Evolutionary conservation across 2,113 vertebrate genomes (phyloP), one percentile per base, ranked within the genome.

Genomic region (Chloroceryle aenea): DNA sequence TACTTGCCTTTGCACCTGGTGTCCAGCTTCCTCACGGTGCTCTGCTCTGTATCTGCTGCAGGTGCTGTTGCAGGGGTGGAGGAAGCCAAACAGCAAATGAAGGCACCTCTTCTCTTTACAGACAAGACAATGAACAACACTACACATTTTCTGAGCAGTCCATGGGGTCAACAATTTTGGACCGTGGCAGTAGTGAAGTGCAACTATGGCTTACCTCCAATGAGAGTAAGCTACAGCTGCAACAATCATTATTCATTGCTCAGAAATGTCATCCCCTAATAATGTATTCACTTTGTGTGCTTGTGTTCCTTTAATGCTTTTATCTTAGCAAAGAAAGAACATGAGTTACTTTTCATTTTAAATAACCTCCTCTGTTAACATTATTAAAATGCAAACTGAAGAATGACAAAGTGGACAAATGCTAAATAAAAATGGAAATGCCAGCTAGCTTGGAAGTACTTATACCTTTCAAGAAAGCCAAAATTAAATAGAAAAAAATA

Each of bases 341-440:
- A 66, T 3, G 71, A 82, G 53, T 89, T 88, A 36, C 19, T 91
- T 77, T 86, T 91, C 75, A 66, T 82, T 85, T 88, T 93, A 77
- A 77, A 78, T 58, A 74, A 56, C 27, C 17, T 89, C 48, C 26
- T 73, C 72, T 86, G 82, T 47, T 75, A 95, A 62, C 9, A 16
- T 74, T 81, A 93, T 92, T 96, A 94, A 95, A 92, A 93, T 92
- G 63, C 55, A 85, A 91, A 90, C 47, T 56, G 82, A 86, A 68
- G 80, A 82, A 81, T 42, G 64, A 63, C 15, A 1, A 85, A 67
- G 59, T 89, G 86, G 88, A 82, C 81, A 91, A 87, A 73, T 1
- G 14, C 62, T 75, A 86, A 87, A 59, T 69, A 74, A 36, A 91
- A 91, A 84, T 73, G 61, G 75, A 95, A 94, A 56, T 15, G 16